Evolutionary conservation across 2,888 invertebrate species (phyloP).

Genomic region (Artemia sinica): DNA sequence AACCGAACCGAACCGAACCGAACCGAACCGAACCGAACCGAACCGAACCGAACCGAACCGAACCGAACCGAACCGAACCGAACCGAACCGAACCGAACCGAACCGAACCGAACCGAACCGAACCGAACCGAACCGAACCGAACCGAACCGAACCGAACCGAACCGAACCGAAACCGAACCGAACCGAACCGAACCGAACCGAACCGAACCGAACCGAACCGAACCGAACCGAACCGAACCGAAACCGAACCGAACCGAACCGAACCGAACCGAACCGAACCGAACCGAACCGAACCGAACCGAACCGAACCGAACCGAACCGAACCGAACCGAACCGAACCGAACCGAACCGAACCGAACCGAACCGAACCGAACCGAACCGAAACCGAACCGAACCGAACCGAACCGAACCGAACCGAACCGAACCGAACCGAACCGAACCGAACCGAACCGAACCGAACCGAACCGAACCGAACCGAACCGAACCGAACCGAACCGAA

Average conservation of each 20-base stretch:
- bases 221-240: no score
- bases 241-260: no score
- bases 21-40: conserved; percentile 22
- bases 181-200: no score
- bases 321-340: conserved; percentile 21
- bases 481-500: conserved; percentile 23
- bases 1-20: conserved; percentile 23
- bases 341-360: conserved; percentile 21
- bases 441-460: no score
- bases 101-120: no score
- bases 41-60: conserved; percentile 22
- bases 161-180: no score
- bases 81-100: no score
- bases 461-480: conserved; percentile 22
- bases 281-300: conserved; percentile 22
- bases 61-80: no score
- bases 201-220: no score
- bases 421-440: conserved; percentile 14
- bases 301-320: conserved; percentile 23
- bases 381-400: conserved; percentile 21
- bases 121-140: conserved; percentile 22
- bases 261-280: no score
- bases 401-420: conserved; percentile 20
- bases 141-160: neutral
- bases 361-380: conserved; percentile 20